Evolutionary conservation across 2,113 vertebrate genomes (phyloP), one percentile per base, ranked within the genome.

Genomic region (Cairina moschata): DNA sequence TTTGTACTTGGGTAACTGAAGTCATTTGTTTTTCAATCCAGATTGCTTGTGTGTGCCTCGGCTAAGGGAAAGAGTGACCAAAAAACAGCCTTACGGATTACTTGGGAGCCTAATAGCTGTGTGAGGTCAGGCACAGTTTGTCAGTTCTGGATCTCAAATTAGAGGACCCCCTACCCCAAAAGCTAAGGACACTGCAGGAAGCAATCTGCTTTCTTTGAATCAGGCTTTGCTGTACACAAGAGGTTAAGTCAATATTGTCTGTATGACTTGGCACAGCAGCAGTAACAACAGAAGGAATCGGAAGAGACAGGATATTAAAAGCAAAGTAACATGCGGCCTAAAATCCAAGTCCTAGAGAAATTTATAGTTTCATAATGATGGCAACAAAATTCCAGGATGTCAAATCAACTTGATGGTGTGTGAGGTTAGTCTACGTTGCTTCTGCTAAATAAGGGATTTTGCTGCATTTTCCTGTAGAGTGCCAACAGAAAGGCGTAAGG

Each of bases 141-240:
- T 31, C 31, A 40, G 25, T 17, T 1, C 8, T 5, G 9, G 44
- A 42, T 88, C 91, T 88, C 38, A 48, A 23, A 29, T 75, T 65
- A 38, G 32, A 42, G 38, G 20, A 52, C 31, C 34, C 62, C 4
- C 26, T 87, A 22, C 22, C 23, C 11, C 38, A 62, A 76, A 95
- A 87, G 20, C 17, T 11, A 75, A 60, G 17, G 17, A 11, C 18
- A 12, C 29, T 80, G 48, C 7, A 52, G 52, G 52, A 78, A 72
- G 17, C 22, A 48, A 2, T 28, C 9, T 16, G 21, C 28, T 72
- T 74, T 75, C 11, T 85, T 74, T 72, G 66, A 78, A 28, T 78
- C 1, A 0, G 7, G 0, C 28, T 82, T 86, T 65, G 13, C 28
- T 79, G 5, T 60, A 21, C n/a, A 5, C 15, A 38, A 25, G 26